Conservation (phyloP, 2,888 invertebrate species). For the Seira ritae region DNA sequence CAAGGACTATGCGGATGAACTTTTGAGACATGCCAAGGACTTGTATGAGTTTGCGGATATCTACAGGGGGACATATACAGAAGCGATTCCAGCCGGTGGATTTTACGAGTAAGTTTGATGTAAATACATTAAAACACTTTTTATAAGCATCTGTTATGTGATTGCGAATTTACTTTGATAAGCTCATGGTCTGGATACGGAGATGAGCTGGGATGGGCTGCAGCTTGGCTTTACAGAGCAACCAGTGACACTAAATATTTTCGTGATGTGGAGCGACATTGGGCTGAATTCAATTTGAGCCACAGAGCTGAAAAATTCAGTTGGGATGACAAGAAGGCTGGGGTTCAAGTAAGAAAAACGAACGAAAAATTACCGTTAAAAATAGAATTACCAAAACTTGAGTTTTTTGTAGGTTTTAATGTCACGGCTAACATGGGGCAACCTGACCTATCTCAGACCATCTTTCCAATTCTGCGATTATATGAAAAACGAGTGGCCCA, state of each 20-base stretch:
- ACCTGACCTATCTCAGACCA: constrained; percentile 76
- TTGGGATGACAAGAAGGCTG: constrained; percentile 79
- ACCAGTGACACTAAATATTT: constrained; percentile 77
- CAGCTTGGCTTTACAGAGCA: constrained; percentile 79
- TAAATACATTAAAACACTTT: neutral
- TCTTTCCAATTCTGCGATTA: constrained; percentile 80
- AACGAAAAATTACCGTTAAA: neutral
- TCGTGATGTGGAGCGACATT: constrained; percentile 78
- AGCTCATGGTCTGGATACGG: constrained; percentile 78
- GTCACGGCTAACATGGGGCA: constrained; percentile 77
- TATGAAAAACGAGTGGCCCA: constrained; percentile 76
- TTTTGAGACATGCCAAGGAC: constrained; percentile 77
- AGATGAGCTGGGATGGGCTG: constrained; percentile 80
- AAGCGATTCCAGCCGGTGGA: constrained; percentile 78
- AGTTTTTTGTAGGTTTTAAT: constrained; percentile 75
- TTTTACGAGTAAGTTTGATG: constrained; percentile 76
- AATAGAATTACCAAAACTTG: neutral
- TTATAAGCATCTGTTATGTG: neutral
- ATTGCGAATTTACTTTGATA: neutral
- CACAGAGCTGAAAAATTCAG: constrained; percentile 78
- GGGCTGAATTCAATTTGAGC: constrained; percentile 77
- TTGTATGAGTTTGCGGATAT: constrained; percentile 78
- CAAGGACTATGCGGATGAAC: constrained; percentile 76
- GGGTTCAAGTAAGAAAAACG: constrained; percentile 77
- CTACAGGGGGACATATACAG: constrained; percentile 78